Percentiles rank a stretch among this genome's conserved stretches.
phyloP scores from a whole-genome alignment of 2,113 vertebrate species.

The Nerophis lumbriciformis region DNA sequence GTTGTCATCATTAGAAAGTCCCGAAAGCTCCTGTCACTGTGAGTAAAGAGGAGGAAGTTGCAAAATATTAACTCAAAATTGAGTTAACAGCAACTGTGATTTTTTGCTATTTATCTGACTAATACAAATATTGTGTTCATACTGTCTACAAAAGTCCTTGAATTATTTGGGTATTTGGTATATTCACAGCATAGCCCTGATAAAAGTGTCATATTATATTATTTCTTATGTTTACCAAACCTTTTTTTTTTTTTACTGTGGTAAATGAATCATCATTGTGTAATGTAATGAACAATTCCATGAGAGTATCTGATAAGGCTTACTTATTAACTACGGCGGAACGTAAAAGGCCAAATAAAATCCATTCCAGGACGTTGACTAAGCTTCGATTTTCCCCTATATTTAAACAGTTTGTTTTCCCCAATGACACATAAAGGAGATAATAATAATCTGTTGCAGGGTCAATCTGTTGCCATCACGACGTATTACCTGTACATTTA shows the following conservation, averaged over 20 bases:
- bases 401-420: no score
- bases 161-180: no score
- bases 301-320: slow-evolving; percentile 1
- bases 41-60: slow-evolving; percentile 26
- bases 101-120: not conserved
- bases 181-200: no score
- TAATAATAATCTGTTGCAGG: not conserved
- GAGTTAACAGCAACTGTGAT: not conserved
- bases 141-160: no score
- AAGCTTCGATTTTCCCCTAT: no score
- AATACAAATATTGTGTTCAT: not conserved
- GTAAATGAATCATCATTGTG: no score
- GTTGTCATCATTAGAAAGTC: slow-evolving; percentile 14
- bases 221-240: no score
- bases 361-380: no score
- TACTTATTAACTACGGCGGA: no score
- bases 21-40: slow-evolving; percentile 5
- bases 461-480: not conserved
- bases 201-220: no score
- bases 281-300: not conserved
- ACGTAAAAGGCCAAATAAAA: no score
- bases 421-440: not conserved
- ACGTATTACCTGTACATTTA: not conserved
- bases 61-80: not conserved
- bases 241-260: no score